A percentile compares a stretch with the other conserved stretches of the same genome.
These are phyloP conservation scores for Boleophthalmus pectinirostris DNA, from an alignment of 2,113 vertebrate species.

Conservation along the genomic window DNA sequence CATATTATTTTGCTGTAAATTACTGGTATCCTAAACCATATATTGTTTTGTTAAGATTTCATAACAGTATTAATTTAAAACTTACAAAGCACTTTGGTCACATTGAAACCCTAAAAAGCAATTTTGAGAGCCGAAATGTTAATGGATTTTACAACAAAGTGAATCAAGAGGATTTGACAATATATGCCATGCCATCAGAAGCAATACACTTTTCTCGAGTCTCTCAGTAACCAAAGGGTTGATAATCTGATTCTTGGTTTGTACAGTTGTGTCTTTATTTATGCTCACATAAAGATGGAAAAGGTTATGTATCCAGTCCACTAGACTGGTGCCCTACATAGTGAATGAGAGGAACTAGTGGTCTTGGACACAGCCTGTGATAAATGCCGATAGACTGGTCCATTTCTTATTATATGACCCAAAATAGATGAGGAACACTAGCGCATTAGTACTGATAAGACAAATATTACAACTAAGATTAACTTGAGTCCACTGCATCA, in stretches of 20 bases:
- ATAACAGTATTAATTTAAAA: neutral
- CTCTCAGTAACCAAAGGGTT: no score
- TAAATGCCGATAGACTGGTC: neutral
- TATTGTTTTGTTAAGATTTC: neutral
- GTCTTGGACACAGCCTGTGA: conserved; percentile 1
- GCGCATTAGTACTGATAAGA: neutral
- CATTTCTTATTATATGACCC: neutral
- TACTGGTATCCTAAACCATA: no score
- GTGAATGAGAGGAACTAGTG: neutral
- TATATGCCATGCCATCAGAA: no score
- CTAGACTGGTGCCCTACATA: conserved; percentile 1
- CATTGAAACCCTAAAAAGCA: no score
- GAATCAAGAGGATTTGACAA: no score
- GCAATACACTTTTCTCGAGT: no score
- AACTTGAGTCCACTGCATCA: conserved; percentile 2
- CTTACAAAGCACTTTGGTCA: neutral
- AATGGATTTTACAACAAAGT: no score
- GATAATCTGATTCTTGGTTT: no score
- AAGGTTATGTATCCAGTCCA: neutral
- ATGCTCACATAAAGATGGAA: neutral
- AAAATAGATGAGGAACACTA: neutral
- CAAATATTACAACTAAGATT: neutral
- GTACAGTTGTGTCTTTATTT: neutral
- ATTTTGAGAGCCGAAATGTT: no score
- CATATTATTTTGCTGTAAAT: neutral